These are phyloP conservation scores for Drosophila atroscutellata DNA, from an alignment of 2,888 invertebrate genomes.

Conservation along the genomic window DNA sequence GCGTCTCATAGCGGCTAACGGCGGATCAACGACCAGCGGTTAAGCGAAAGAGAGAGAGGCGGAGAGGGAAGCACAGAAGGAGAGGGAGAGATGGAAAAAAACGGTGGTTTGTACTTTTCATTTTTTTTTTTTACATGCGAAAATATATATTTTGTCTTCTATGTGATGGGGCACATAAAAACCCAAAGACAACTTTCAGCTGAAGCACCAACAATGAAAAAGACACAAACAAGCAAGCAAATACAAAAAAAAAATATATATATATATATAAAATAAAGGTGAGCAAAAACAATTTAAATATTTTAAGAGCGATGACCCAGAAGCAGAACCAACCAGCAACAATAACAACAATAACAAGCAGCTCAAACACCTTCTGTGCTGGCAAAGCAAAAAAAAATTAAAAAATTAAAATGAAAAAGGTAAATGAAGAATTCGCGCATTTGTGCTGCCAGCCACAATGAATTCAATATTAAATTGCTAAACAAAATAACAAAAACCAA, in stretches of 20 bases:
- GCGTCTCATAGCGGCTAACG: constrained; percentile 39
- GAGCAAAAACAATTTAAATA: constrained; percentile 76
- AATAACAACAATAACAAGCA: constrained; percentile 43
- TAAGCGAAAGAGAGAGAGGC: constrained; percentile 7
- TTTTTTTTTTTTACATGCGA: constrained; percentile 55
- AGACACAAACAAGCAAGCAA: constrained; percentile 13
- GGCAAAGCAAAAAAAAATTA: constrained; percentile 47
- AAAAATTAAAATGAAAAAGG: constrained; percentile 38
- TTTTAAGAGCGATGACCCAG: constrained; percentile 81
- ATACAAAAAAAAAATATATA: constrained; percentile 24
- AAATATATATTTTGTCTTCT: constrained; percentile 66
- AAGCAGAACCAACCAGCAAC: constrained; percentile 61
- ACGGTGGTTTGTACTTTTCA: constrained; percentile 67
- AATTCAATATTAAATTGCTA: constrained; percentile 12
- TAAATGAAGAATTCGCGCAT: constrained; percentile 50
- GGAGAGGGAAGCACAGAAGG: background rate
- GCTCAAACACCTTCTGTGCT: constrained; percentile 74
- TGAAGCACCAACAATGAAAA: constrained; percentile 63
- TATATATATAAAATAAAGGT: constrained; percentile 35
- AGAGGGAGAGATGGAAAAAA: constrained; percentile 12
- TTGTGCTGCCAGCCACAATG: constrained; percentile 29
- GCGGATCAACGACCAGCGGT: constrained; percentile 73
- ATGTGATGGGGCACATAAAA: constrained; percentile 70
- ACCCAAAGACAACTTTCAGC: constrained; percentile 80
- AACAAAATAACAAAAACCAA: constrained; percentile 16